Base-by-base conservation (phyloP, 1,140 invertebrate species). In the Phenacoccus solenopsis region DNA sequence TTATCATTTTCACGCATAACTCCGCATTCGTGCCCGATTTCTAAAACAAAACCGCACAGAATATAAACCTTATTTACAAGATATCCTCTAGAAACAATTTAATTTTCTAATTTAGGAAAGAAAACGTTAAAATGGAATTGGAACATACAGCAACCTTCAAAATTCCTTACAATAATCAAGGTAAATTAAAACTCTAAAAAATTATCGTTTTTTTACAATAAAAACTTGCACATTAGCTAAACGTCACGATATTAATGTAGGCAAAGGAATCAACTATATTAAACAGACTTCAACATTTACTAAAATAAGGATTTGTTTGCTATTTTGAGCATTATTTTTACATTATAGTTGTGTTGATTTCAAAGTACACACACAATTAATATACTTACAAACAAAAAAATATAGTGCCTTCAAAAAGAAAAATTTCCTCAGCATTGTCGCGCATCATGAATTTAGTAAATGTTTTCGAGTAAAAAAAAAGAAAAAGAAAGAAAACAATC, bases 1-100 rank as follows among this genome's bases (percentile, higher is more conserved):
- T 64, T 3, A 16, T 27, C 22, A 9, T 22, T 49, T 49, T 49
- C 16, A 49, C 38, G 38, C 38, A 49, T 4, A 49, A n/a, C 16
- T 49, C 22, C 59, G 2, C 21, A 27, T 64, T 64, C 59, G 22
- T 24, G 59, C 22, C 1, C 59, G 59, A 64, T 64, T 64, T 64
- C 25, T 64, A 64, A 64, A 64, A 64, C 59, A 64, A 64, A 64
- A 64, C 25, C 59, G 25, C 10, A 27, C 59, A 22, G 59, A 64
- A 64, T 64, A 16, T 4, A 49, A 49, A 49, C 38, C 38, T 49
- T 49, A 49, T 16, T 49, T 16, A 49, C 20, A 49, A 49, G 12
- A 49, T 16, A 49, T 49, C 38, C 16, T n/a, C 3, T 49, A 49
- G n/a, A 49, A 49, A 49, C 38, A 49, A 49, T n/a, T 10, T n/a